phyloP scores from a whole-genome alignment of 2,113 vertebrate species.

The Rutilus rutilus region DNA sequence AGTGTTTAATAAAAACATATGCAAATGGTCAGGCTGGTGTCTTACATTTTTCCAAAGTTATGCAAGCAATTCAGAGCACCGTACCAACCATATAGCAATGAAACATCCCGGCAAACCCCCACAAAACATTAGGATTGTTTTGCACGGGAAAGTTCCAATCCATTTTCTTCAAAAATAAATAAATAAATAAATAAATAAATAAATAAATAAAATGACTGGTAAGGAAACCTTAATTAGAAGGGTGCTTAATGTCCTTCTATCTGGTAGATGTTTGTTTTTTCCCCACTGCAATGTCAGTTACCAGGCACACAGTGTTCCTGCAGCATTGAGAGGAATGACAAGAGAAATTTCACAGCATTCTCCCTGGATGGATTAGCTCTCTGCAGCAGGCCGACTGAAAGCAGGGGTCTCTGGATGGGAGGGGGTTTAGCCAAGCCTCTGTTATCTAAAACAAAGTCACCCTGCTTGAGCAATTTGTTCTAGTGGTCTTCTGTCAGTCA shows the following conservation, averaged over 20 bases:
- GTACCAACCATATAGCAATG: too few relatives aligned
- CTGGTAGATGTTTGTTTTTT: background rate
- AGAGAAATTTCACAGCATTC: conserved; percentile 23
- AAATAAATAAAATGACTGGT: background rate
- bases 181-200: background rate
- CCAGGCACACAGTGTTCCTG: background rate
- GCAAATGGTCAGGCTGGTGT: background rate
- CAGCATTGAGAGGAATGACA: conserved; percentile 26
- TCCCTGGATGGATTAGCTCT: conserved; percentile 22
- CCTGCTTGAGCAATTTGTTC: conserved; percentile 21
- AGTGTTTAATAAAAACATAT: too few relatives aligned
- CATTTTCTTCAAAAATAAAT: background rate
- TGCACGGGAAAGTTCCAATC: background rate
- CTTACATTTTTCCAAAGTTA: background rate
- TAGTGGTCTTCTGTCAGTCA: conserved; percentile 28
- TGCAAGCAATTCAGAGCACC: too few relatives aligned
- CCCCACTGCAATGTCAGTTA: conserved; percentile 4
- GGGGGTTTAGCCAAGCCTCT: conserved; percentile 7
- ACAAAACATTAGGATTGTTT: too few relatives aligned
- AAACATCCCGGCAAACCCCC: too few relatives aligned
- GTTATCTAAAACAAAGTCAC: conserved; percentile 19
- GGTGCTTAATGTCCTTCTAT: conserved; percentile 8
- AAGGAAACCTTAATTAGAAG: background rate
- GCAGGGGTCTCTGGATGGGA: background rate
- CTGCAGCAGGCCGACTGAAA: background rate